These are phyloP conservation scores for Halcyon badia DNA, from an alignment of 2,797 vertebrate genomes.

Conservation along the genomic window DNA sequence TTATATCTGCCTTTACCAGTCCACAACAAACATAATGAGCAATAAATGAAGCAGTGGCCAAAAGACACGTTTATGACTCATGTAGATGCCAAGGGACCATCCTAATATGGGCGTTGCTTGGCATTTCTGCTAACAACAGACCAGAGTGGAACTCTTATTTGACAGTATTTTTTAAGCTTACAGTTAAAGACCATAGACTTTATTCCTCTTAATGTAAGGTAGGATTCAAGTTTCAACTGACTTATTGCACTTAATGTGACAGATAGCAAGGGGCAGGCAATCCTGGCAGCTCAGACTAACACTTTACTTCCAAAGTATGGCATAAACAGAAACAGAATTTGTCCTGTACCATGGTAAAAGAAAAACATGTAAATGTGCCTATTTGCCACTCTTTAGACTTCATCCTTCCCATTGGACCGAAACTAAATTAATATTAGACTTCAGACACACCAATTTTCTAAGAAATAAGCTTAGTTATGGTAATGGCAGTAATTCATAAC, in stretches of 20 bases:
- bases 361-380: neutral
- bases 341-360: neutral
- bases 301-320: neutral
- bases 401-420: neutral
- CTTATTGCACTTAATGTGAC: neutral
- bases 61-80: constrained; percentile 69
- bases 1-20: constrained; percentile 63
- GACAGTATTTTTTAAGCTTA: constrained; percentile 22
- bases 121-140: constrained; percentile 40
- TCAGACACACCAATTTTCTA: neutral
- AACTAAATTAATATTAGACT: neutral
- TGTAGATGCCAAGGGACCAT: constrained; percentile 58
- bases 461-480: neutral
- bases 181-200: neutral
- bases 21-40: constrained; percentile 49
- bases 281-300: neutral
- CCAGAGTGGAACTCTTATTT: neutral
- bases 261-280: neutral
- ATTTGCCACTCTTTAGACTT: neutral
- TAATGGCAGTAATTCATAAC: neutral
- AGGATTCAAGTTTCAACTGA: neutral
- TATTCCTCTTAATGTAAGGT: neutral
- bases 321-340: neutral
- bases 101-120: constrained; percentile 50
- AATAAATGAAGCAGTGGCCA: constrained; percentile 62